A percentile compares a stretch with the other conserved stretches of the same genome.
phyloP scores from a whole-genome alignment of 2,797 vertebrate species.

The Ptychadena robeensis region DNA sequence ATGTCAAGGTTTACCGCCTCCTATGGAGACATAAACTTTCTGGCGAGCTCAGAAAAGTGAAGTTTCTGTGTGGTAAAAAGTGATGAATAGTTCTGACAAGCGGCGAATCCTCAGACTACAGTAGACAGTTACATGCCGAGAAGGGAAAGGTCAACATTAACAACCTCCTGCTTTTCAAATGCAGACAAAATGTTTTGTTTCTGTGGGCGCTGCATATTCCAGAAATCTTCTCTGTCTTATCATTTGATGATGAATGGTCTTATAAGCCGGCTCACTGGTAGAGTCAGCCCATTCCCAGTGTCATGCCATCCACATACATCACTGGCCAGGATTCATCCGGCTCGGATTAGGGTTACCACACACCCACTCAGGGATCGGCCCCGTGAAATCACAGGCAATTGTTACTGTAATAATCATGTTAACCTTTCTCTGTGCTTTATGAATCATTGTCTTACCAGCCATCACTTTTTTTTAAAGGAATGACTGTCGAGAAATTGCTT shows the following conservation, averaged over 20 bases:
- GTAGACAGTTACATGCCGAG: constrained; percentile 35
- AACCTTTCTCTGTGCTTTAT: constrained; percentile 35
- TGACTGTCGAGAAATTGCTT: background rate
- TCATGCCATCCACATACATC: constrained; percentile 39
- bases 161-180: constrained; percentile 28
- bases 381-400: constrained; percentile 33
- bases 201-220: constrained; percentile 24
- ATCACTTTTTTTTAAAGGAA: constrained; percentile 36
- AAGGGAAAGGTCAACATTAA: constrained; percentile 43
- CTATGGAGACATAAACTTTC: constrained; percentile 19
- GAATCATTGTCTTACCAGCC: constrained; percentile 40
- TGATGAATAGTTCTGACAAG: constrained; percentile 44
- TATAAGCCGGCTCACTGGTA: constrained; percentile 28
- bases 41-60: constrained; percentile 3
- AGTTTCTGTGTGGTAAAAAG: constrained; percentile 40
- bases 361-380: constrained; percentile 36
- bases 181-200: constrained; percentile 41
- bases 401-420: constrained; percentile 42
- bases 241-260: constrained; percentile 38
- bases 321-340: constrained; percentile 22
- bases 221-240: constrained; percentile 50
- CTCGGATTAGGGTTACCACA: constrained; percentile 38
- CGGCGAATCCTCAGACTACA: constrained; percentile 28
- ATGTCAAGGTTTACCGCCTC: constrained; percentile 40
- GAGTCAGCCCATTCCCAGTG: constrained; percentile 36